These are phyloP conservation scores for Tortrix viridana DNA, from an alignment of 2,888 invertebrate species.

Conservation along the genomic window DNA sequence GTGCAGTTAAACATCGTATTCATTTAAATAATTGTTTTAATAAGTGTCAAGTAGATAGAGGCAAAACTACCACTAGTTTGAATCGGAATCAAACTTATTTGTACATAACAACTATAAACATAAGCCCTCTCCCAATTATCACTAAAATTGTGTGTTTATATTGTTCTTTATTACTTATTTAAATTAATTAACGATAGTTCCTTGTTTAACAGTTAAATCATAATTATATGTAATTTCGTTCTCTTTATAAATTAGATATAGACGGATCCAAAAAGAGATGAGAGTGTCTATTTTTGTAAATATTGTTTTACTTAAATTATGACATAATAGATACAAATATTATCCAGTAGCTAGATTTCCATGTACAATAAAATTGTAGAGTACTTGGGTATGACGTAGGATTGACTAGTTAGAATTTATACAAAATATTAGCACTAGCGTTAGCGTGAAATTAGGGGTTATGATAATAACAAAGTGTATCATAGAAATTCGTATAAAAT, in stretches of 20 bases:
- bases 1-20: neutral
- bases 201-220: constrained; percentile 48
- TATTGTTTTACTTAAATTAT: constrained; percentile 81
- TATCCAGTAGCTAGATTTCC: constrained; percentile 81
- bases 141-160: constrained; percentile 31
- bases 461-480: constrained; percentile 62
- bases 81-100: constrained; percentile 27
- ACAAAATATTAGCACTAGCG: constrained; percentile 75
- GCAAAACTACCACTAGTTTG: neutral
- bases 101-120: constrained; percentile 27
- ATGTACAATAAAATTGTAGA: constrained; percentile 83
- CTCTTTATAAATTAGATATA: constrained; percentile 55
- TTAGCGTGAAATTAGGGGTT: constrained; percentile 74
- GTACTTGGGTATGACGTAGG: constrained; percentile 73
- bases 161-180: constrained; percentile 38
- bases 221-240: constrained; percentile 40
- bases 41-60: neutral
- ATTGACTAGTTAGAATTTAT: constrained; percentile 79
- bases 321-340: constrained; percentile 70
- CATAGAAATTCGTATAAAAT: constrained; percentile 64
- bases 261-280: constrained; percentile 69
- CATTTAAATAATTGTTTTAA: neutral
- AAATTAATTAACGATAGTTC: constrained; percentile 45
- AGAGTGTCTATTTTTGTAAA: constrained; percentile 82
- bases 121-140: constrained; percentile 19